Conservation (phyloP, 2,888 invertebrate species). For the Physocephala rufipes region DNA sequence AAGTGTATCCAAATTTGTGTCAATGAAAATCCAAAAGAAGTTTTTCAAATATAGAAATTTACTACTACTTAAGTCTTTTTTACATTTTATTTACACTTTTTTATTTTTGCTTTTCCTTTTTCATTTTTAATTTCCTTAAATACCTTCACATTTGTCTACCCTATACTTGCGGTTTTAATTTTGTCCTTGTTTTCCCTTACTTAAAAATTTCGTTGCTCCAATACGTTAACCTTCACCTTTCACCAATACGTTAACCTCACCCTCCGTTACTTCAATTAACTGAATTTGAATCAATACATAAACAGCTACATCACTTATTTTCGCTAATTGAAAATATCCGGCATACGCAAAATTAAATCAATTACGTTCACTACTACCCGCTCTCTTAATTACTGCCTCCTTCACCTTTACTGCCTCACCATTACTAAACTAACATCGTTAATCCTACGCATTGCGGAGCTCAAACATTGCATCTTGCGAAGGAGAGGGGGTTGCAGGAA, state of each 20-base stretch:
- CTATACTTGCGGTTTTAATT: neutral
- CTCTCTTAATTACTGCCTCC: neutral
- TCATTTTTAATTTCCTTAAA: too few relatives aligned
- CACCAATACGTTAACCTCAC: neutral
- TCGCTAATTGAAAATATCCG: conserved; percentile 21
- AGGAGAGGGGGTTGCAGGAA: too few relatives aligned
- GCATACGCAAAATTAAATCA: conserved; percentile 17
- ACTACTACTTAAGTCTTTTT: too few relatives aligned
- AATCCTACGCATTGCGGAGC: too few relatives aligned
- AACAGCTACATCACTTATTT: neutral
- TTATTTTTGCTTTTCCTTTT: too few relatives aligned
- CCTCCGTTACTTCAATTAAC: neutral
- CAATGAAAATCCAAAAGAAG: too few relatives aligned
- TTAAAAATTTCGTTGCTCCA: neutral
- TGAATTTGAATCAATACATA: neutral
- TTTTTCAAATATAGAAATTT: too few relatives aligned
- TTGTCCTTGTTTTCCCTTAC: neutral
- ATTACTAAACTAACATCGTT: too few relatives aligned
- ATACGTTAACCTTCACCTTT: neutral
- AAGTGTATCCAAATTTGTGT: too few relatives aligned
- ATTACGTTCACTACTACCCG: neutral
- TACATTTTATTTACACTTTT: too few relatives aligned
- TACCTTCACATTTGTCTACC: too few relatives aligned
- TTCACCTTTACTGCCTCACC: neutral
- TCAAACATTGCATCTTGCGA: too few relatives aligned